Evolutionary conservation across 2,113 vertebrate genomes (phyloP).

Genomic region (Dryoscopus gambensis): DNA sequence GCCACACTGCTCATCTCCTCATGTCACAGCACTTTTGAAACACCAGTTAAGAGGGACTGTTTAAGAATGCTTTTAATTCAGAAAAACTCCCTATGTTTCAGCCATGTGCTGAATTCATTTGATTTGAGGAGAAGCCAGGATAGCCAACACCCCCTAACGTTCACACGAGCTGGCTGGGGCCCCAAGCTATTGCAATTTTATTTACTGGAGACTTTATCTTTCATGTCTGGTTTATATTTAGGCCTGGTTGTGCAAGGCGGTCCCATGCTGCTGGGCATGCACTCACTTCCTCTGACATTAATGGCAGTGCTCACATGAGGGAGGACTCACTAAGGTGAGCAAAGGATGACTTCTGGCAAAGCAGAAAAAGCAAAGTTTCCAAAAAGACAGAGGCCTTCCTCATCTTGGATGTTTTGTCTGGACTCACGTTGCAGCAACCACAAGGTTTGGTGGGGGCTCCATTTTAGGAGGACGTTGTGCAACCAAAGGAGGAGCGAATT

Average conservation of each 20-base stretch:
- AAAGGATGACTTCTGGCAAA: background rate
- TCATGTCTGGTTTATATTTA: background rate
- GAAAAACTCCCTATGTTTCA: background rate
- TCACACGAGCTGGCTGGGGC: background rate
- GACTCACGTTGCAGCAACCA: background rate
- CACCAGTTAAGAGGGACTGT: background rate
- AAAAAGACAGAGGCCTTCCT: background rate
- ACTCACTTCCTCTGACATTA: background rate
- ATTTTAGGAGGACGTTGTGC: background rate
- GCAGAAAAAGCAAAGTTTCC: background rate
- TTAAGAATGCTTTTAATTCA: background rate
- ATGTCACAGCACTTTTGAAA: fast-evolving
- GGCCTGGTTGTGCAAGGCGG: background rate
- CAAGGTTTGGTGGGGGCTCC: background rate
- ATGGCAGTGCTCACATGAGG: background rate
- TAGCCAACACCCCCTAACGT: background rate
- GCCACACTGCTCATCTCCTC: background rate
- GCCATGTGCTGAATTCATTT: background rate
- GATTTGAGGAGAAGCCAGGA: background rate
- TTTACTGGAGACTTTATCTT: slow-evolving; percentile 3
- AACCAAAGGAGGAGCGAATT: background rate
- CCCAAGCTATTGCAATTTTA: background rate
- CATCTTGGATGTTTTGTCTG: fast-evolving
- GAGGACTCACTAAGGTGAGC: background rate
- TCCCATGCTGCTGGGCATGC: background rate